Evolutionary conservation across 2,113 vertebrate genomes (phyloP).

Genomic region (Podarcis raffonei): DNA sequence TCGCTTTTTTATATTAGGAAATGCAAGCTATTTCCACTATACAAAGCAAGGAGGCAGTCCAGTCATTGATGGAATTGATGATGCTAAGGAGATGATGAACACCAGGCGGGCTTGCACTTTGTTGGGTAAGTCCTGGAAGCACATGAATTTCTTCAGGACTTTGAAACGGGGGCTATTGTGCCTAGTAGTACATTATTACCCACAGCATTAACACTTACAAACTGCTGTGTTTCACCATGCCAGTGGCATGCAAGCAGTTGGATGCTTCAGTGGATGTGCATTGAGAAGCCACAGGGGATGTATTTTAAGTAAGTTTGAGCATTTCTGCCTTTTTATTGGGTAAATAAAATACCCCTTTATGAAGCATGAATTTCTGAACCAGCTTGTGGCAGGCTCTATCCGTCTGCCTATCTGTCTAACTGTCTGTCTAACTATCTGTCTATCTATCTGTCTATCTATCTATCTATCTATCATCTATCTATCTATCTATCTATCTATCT

Average conservation of each 20-base stretch:
- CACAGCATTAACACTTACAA: not conserved
- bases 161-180: not conserved
- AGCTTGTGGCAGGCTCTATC: not conserved
- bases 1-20: conserved; percentile 73
- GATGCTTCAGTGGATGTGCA: not conserved
- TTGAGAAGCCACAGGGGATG: not conserved
- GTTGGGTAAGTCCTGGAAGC: conserved; percentile 81
- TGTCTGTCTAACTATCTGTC: not conserved
- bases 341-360: not conserved
- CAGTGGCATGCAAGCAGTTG: not conserved
- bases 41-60: conserved; percentile 92
- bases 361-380: not conserved
- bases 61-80: conserved; percentile 91
- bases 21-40: conserved; percentile 88
- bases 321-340: not conserved
- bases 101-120: conserved; percentile 91
- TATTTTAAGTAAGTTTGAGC: not conserved
- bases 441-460: no score
- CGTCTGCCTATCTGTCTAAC: no score
- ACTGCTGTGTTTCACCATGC: not conserved
- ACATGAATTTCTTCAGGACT: not conserved
- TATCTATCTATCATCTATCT: no score
- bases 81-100: conserved; percentile 89
- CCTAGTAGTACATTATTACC: not conserved
- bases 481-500: no score